Evolutionary conservation across 2,797 vertebrate genomes (phyloP).

Genomic region (Stomatorhinus walkeri): DNA sequence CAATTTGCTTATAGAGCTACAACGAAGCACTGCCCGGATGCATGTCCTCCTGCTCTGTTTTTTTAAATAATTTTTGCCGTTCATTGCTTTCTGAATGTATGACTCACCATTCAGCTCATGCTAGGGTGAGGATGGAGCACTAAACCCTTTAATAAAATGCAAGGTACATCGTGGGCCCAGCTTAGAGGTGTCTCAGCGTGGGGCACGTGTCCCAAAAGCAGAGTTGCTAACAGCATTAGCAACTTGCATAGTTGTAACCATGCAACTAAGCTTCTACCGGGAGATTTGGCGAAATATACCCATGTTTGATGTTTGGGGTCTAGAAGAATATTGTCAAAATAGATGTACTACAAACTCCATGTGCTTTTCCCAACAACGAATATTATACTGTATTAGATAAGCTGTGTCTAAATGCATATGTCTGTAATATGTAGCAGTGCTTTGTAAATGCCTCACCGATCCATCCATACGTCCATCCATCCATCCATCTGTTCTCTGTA

Average conservation of each 20-base stretch:
- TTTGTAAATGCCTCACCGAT: not conserved
- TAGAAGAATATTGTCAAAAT: not conserved
- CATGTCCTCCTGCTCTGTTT: not conserved
- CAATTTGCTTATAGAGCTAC: not conserved
- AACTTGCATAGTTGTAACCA: not conserved
- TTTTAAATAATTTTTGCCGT: not conserved
- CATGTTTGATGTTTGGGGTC: not conserved
- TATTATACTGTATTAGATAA: not conserved
- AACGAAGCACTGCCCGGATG: not conserved
- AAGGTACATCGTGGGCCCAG: not conserved
- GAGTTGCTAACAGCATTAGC: not conserved
- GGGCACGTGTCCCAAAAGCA: not conserved
- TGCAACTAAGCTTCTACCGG: not conserved
- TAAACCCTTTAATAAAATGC: not conserved
- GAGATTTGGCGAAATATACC: not conserved
- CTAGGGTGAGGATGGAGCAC: not conserved
- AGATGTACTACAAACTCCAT: not conserved
- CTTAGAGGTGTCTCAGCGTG: not conserved
- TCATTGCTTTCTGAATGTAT: not conserved
- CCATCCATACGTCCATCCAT: not conserved
- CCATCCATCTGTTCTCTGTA: not conserved
- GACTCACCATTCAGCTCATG: not conserved
- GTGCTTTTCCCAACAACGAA: not conserved
- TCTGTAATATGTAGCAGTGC: not conserved
- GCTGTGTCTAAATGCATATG: not conserved